Conservation (phyloP, 2,113 vertebrate genomes). For the Calypte anna region DNA sequence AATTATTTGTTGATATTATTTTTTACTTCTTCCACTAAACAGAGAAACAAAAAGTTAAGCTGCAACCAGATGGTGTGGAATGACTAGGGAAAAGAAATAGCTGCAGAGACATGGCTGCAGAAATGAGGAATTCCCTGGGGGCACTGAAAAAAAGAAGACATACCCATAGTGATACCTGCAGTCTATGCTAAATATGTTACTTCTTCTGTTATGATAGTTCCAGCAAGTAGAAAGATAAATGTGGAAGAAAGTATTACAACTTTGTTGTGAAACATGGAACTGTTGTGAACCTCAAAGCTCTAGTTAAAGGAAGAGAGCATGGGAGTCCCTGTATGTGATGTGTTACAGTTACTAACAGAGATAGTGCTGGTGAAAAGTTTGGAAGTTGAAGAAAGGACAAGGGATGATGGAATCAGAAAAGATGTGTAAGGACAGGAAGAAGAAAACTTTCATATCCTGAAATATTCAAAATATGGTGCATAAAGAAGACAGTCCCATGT, state of each 20-base stretch:
- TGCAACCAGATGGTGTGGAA: neutral
- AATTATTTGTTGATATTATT: neutral
- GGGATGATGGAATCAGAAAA: neutral
- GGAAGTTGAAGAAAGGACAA: neutral
- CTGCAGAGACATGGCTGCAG: neutral
- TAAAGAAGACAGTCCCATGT: neutral
- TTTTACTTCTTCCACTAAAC: neutral
- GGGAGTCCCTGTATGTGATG: rapidly evolving
- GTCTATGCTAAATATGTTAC: neutral
- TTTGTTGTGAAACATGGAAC: neutral
- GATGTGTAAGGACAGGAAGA: neutral
- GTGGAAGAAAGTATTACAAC: neutral
- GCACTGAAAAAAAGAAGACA: neutral
- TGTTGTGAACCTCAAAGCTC: neutral
- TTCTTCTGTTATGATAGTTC: neutral
- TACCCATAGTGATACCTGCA: neutral
- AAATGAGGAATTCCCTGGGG: neutral
- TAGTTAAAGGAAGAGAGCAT: neutral
- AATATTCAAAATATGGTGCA: neutral
- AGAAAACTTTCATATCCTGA: neutral
- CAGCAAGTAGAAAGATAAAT: neutral
- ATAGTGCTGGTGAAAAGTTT: neutral
- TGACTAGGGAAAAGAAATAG: neutral
- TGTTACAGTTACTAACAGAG: neutral
- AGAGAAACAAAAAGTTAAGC: neutral